A percentile compares a stretch with the other conserved stretches of the same genome.
Evolutionary conservation across 1,140 invertebrate species (phyloP).

Genomic region (Protaetia brevitarsis): DNA sequence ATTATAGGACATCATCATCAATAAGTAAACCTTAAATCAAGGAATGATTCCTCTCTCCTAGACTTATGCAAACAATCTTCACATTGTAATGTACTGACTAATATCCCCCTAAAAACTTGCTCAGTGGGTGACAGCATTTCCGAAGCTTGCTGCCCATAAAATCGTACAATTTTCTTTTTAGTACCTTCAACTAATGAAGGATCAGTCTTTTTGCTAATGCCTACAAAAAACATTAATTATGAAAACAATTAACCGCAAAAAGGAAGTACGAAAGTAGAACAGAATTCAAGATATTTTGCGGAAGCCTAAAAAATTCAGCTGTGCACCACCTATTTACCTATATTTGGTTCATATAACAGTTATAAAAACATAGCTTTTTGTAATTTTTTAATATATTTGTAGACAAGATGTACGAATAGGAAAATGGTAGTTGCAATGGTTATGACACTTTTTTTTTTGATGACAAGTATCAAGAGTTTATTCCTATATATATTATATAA

Average conservation of each 20-base stretch:
- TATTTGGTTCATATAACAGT: no score
- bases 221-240: slow-evolving; percentile 34
- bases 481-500: no score
- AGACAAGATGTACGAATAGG: no score
- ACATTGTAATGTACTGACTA: slow-evolving; percentile 87
- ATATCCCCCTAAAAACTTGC: slow-evolving; percentile 82
- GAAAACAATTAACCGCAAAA: background rate
- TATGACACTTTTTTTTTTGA: no score
- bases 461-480: no score
- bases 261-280: background rate
- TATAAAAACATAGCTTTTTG: no score
- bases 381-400: no score
- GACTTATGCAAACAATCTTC: slow-evolving; percentile 84
- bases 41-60: slow-evolving; percentile 84
- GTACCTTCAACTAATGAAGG: slow-evolving; percentile 70
- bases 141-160: slow-evolving; percentile 77
- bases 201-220: slow-evolving; percentile 56
- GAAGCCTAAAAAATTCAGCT: no score
- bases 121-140: slow-evolving; percentile 79
- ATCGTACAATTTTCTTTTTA: slow-evolving; percentile 70
- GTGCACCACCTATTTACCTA: no score
- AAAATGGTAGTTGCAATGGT: no score
- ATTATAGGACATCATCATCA: background rate
- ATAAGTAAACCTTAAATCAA: slow-evolving; percentile 73
- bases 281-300: no score